A percentile compares a stretch with the other conserved stretches of the same genome.
phyloP scores from a whole-genome alignment of 2,113 vertebrate genomes.

The Callipepla squamata region DNA sequence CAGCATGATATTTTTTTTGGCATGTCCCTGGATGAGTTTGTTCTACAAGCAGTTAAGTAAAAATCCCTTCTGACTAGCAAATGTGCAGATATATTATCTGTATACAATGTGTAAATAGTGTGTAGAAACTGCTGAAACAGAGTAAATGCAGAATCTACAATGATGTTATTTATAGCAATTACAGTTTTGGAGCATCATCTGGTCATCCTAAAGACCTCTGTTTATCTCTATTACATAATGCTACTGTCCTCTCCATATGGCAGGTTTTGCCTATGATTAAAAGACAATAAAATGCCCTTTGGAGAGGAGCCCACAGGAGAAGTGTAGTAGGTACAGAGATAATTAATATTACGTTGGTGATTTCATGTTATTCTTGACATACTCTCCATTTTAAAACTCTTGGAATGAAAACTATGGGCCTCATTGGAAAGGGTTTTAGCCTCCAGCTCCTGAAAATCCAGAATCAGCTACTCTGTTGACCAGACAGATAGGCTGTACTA shows the following conservation, averaged over 20 bases:
- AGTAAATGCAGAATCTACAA: background rate
- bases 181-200: background rate
- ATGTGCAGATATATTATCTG: background rate
- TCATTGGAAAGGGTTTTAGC: background rate
- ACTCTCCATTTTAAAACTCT: background rate
- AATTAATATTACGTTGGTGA: background rate
- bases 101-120: background rate
- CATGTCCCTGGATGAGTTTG: background rate
- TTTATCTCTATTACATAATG: slow-evolving; percentile 10
- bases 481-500: background rate
- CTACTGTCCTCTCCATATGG: slow-evolving; percentile 12
- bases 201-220: background rate
- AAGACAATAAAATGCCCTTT: background rate
- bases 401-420: background rate
- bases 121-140: background rate
- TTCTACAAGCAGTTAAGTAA: background rate
- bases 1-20: background rate
- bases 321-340: background rate
- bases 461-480: background rate
- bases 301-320: background rate
- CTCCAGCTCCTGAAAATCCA: background rate
- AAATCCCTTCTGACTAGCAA: background rate
- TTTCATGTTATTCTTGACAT: background rate
- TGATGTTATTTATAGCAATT: background rate
- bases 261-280: background rate